Conservation (phyloP, 1,140 invertebrate species). For the Harlomillsia oculata region DNA sequence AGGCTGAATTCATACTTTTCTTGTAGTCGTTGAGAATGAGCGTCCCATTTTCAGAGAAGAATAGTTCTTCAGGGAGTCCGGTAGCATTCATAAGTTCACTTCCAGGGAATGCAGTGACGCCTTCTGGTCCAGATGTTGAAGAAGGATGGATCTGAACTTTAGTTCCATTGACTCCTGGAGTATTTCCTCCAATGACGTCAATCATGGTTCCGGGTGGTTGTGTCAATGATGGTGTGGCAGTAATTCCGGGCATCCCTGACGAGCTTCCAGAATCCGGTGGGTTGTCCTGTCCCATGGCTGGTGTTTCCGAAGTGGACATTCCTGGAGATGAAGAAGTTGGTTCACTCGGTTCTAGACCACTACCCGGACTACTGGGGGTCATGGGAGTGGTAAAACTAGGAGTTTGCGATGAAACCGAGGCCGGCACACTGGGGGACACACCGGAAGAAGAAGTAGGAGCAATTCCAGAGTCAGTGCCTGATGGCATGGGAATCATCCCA, state of each 20-base stretch:
- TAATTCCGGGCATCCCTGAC: background rate
- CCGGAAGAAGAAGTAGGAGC: background rate
- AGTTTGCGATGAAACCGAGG: background rate
- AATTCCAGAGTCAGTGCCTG: background rate
- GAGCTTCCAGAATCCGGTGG: background rate
- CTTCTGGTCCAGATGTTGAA: background rate
- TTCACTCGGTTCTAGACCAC: constrained; percentile 4
- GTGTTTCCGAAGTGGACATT: background rate
- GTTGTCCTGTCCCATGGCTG: background rate
- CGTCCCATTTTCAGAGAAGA: constrained; percentile 35
- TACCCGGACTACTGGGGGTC: background rate
- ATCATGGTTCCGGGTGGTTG: background rate
- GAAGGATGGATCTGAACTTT: background rate
- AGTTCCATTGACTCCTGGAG: background rate
- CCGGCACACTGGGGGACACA: background rate
- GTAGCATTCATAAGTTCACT: constrained; percentile 17
- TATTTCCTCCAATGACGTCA: background rate
- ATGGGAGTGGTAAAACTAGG: background rate
- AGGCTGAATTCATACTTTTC: constrained; percentile 18
- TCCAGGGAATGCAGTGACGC: background rate
- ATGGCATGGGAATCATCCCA: background rate
- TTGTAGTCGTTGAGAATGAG: constrained; percentile 32
- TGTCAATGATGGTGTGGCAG: background rate
- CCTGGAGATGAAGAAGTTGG: background rate
- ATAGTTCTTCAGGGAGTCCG: constrained; percentile 25